A percentile compares a stretch with the other conserved stretches of the same genome.
phyloP scores from a whole-genome alignment of 2,113 vertebrate species.

The Alces alces region DNA sequence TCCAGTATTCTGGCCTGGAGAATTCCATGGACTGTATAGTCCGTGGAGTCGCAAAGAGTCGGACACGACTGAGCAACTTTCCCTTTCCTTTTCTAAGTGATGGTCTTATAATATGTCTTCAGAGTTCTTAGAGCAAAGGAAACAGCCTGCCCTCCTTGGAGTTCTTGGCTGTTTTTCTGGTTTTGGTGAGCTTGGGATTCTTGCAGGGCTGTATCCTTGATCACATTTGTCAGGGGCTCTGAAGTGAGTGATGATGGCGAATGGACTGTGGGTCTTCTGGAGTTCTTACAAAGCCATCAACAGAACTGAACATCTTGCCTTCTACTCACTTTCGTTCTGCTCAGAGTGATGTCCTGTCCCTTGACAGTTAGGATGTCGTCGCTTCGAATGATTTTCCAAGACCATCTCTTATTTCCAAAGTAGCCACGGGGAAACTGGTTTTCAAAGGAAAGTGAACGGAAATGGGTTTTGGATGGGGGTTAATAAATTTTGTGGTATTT shows the following conservation, averaged over 20 bases:
- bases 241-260: background rate
- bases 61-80: background rate
- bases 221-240: background rate
- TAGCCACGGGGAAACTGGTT: background rate
- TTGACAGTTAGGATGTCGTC: background rate
- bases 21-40: background rate
- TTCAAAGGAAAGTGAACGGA: background rate
- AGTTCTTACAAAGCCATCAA: background rate
- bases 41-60: accelerated
- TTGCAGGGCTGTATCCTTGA: background rate
- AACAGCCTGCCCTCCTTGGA: background rate
- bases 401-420: background rate
- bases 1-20: background rate
- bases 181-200: background rate
- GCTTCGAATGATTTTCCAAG: background rate
- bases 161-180: background rate
- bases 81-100: background rate
- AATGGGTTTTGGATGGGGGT: background rate
- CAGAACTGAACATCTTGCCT: background rate
- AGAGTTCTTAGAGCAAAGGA: background rate
- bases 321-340: background rate
- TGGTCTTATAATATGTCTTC: background rate
- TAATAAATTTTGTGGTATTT: background rate
- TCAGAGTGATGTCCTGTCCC: background rate
- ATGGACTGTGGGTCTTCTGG: background rate